phyloP scores from a whole-genome alignment of 2,888 invertebrate species.

The Apodemia mormo region DNA sequence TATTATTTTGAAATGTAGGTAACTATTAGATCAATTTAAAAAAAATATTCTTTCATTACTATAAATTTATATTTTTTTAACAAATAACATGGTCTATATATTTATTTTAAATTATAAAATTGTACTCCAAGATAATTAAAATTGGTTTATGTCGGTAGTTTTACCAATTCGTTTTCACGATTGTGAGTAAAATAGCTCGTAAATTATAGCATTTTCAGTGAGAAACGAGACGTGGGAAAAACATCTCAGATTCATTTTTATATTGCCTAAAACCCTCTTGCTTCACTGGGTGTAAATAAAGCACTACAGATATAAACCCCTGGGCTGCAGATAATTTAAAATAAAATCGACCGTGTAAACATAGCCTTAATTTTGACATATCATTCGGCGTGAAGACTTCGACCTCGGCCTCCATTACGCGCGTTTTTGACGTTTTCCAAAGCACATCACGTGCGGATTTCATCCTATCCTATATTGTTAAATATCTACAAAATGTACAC shows the following conservation, averaged over 20 bases:
- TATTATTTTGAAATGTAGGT: too few species aligned
- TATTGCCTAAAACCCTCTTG: too few species aligned
- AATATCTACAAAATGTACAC: conserved; percentile 53
- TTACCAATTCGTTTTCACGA: background rate
- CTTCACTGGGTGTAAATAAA: too few species aligned
- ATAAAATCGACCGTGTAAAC: background rate
- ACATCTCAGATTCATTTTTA: background rate
- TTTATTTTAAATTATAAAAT: too few species aligned
- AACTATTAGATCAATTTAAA: too few species aligned
- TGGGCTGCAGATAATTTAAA: too few species aligned
- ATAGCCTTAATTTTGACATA: background rate
- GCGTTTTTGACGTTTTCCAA: conserved; percentile 56
- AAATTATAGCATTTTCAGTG: background rate
- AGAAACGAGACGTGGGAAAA: background rate
- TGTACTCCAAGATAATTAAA: too few species aligned
- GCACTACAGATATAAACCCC: too few species aligned
- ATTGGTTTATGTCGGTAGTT: background rate
- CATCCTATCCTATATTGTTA: conserved; percentile 39
- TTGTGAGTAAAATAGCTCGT: background rate
- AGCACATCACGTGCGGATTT: conserved; percentile 67
- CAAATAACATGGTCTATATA: too few species aligned
- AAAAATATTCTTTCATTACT: too few species aligned
- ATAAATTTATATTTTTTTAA: too few species aligned
- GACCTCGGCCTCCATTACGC: conserved; percentile 11
- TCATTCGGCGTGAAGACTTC: background rate